Evolutionary conservation across 2,888 invertebrate genomes (phyloP).

Genomic region (Lasioglossum zephyrum): DNA sequence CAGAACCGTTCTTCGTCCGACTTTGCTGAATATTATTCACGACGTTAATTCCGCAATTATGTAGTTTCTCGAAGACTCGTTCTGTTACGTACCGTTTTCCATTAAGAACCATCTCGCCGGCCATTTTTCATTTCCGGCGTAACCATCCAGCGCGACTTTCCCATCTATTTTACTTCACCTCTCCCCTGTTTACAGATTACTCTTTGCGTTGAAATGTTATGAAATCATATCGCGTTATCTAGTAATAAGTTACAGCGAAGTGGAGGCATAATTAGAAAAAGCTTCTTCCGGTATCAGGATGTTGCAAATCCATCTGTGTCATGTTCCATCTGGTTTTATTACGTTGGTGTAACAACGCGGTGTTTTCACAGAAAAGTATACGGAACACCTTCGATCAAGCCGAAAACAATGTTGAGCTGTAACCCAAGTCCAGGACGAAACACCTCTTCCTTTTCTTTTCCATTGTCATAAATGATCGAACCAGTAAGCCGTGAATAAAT

Average conservation of each 20-base stretch:
- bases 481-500: too few relatives aligned
- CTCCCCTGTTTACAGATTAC: slow-evolving; percentile 5
- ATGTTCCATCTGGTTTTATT: too few relatives aligned
- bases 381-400: not conserved
- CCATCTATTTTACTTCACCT: slow-evolving; percentile 3
- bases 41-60: slow-evolving; percentile 16
- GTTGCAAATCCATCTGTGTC: too few relatives aligned
- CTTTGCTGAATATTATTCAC: slow-evolving; percentile 1
- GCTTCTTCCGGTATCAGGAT: too few relatives aligned
- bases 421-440: too few relatives aligned
- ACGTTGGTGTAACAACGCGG: too few relatives aligned
- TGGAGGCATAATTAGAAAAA: not conserved
- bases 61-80: slow-evolving; percentile 13
- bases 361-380: too few relatives aligned
- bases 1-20: not conserved
- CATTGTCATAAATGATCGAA: too few relatives aligned
- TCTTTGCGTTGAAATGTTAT: not conserved
- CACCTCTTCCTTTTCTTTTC: too few relatives aligned
- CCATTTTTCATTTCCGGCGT: slow-evolving; percentile 17
- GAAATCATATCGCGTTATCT: too few relatives aligned
- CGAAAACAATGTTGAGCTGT: not conserved
- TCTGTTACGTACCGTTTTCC: slow-evolving; percentile 12
- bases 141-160: not conserved
- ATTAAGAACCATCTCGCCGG: not conserved
- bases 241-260: not conserved